Evolutionary conservation across 2,797 vertebrate genomes (phyloP), one percentile per base, ranked within the genome.

Genomic region (Artibeus jamaicensis): DNA sequence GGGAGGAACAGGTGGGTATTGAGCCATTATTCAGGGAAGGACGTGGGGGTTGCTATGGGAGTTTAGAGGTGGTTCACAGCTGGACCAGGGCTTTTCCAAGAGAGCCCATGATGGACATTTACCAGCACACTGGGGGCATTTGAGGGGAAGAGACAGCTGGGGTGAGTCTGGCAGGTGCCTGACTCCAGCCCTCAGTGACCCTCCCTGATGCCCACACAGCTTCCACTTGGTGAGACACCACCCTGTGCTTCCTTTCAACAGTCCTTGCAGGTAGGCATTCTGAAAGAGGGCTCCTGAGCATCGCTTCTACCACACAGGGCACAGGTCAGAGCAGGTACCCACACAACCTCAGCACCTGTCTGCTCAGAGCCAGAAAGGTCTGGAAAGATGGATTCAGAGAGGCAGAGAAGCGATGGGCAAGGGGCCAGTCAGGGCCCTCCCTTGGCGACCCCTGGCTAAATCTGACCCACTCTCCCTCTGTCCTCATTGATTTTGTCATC

Each of bases 401-500:
- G 70, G 18, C 34, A 18, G 44, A 93, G 26, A 93, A 42, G 12
- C 9, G 1, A 19, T 29, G n/a, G 93, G 68, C 65, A 70, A 78
- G 39, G 21, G 46, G 77, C 87, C 94, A 76, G 68, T 37, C 26
- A 68, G 55, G 22, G 19, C n/a, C 42, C 71, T 91, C 34, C 18
- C 78, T 90, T 67, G 32, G 76, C 34, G 85, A 53, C 32, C 44
- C 44, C 24, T 57, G 86, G 48, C 74, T 93, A 78, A 92, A 87
- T 84, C 70, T 14, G 29, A 79, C 62, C 81, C 50, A 53, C 62
- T 18, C n/a, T 53, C 15, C 1, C 8, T 29, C 71, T 2, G 0
- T 48, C 86, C 39, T 37, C 89, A 95, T 67, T 87, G 95, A 94
- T 97, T 96, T 95, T 96, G 37, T 93, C 95, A 96, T 96, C 71